A percentile compares a stretch with the other conserved stretches of the same genome.
Evolutionary conservation across 2,797 vertebrate species (phyloP).

Genomic region (Anomalospiza imberbis): DNA sequence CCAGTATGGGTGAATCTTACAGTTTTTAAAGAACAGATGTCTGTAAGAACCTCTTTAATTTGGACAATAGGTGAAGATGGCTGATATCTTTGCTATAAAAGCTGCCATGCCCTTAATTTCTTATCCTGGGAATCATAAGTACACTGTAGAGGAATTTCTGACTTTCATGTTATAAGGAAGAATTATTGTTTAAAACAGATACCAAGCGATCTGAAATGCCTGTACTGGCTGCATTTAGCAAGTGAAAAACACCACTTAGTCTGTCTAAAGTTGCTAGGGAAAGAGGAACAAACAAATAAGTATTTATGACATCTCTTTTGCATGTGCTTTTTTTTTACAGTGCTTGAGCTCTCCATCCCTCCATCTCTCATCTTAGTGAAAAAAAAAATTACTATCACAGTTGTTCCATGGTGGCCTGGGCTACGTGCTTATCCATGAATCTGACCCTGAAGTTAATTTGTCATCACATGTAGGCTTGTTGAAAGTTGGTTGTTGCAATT

Average conservation of each 20-base stretch:
- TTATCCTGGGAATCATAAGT: not conserved
- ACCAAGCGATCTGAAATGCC: not conserved
- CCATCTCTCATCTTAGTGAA: not conserved
- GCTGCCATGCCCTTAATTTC: not conserved
- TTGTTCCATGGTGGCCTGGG: not conserved
- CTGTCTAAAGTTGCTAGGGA: not conserved
- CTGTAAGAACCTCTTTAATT: not conserved
- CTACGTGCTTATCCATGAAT: not conserved
- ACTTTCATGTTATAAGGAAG: not conserved
- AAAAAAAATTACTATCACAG: not conserved
- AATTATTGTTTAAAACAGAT: not conserved
- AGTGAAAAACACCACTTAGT: not conserved
- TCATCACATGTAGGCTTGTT: not conserved
- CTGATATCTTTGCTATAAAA: not conserved
- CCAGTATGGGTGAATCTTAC: not conserved
- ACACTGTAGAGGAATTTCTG: not conserved
- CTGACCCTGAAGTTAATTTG: not conserved
- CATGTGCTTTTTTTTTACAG: not conserved
- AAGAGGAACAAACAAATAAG: not conserved
- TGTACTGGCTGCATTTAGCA: not conserved
- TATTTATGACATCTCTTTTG: not conserved
- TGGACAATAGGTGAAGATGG: not conserved
- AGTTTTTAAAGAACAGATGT: not conserved
- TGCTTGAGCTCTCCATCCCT: not conserved
- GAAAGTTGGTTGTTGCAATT: not conserved